Evolutionary conservation across 2,797 vertebrate species (phyloP).

Genomic region (Poeciliopsis turneri): DNA sequence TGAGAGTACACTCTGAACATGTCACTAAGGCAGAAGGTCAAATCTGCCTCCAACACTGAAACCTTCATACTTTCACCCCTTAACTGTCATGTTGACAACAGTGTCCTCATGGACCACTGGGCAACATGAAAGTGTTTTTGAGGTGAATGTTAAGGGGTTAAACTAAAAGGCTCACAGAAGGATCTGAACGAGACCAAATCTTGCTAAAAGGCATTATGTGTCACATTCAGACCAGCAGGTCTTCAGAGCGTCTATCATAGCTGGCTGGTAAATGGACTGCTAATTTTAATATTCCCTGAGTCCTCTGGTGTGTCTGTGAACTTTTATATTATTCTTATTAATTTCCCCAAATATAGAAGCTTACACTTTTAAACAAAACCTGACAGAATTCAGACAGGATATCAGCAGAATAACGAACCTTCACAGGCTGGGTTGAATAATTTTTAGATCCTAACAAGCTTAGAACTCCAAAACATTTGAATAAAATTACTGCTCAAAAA

Average conservation of each 20-base stretch:
- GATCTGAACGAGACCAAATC: background rate
- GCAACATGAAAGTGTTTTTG: background rate
- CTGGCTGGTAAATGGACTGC: background rate
- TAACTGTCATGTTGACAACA: no score
- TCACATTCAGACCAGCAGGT: background rate
- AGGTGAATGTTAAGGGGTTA: background rate
- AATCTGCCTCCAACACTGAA: background rate
- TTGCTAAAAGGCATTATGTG: background rate
- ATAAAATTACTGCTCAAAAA: no score
- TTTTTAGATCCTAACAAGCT: background rate
- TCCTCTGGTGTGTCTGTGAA: background rate
- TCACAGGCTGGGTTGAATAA: background rate
- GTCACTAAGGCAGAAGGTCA: background rate
- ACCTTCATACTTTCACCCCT: background rate
- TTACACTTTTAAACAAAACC: background rate
- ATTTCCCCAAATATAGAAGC: background rate
- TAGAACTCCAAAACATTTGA: background rate
- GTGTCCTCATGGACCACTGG: no score
- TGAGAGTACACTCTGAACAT: background rate
- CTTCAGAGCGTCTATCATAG: background rate
- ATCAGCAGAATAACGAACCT: background rate
- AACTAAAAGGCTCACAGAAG: background rate
- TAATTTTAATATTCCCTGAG: background rate
- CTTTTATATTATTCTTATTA: background rate
- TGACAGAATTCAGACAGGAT: background rate